These are phyloP conservation scores for Eretmocerus hayati DNA, from an alignment of 2,888 invertebrate genomes.

Conservation along the genomic window DNA sequence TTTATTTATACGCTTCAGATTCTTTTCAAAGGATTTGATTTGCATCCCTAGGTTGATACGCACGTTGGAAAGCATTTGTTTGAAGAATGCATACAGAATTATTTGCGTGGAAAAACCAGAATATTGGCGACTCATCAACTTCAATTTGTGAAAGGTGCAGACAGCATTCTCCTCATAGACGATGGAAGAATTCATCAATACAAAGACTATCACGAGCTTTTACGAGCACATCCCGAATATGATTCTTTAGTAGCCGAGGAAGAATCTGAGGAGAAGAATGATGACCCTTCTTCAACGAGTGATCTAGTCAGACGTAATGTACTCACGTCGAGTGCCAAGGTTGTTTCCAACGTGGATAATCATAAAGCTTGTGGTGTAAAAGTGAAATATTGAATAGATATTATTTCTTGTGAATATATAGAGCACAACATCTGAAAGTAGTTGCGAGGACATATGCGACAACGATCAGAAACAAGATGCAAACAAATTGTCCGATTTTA, in stretches of 20 bases:
- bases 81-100: conserved; percentile 62
- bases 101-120: conserved; percentile 61
- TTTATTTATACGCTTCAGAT: neutral
- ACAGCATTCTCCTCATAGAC: conserved; percentile 52
- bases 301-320: conserved; percentile 31
- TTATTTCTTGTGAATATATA: conserved; percentile 13
- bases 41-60: conserved; percentile 53
- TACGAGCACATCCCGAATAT: conserved; percentile 35
- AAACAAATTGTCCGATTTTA: conserved; percentile 30
- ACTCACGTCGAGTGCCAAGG: conserved; percentile 38
- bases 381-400: too few species aligned
- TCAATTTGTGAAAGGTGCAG: conserved; percentile 56
- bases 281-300: conserved; percentile 22
- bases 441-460: conserved; percentile 28
- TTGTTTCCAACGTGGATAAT: conserved; percentile 12
- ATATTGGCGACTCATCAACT: conserved; percentile 73
- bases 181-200: conserved; percentile 36
- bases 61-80: conserved; percentile 71
- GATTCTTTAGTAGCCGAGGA: conserved; percentile 31
- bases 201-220: conserved; percentile 34
- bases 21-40: neutral
- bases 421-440: conserved; percentile 40
- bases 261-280: neutral
- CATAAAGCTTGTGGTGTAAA: neutral
- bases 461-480: conserved; percentile 24